Conservation (phyloP, 1,140 invertebrate genomes). For the Dendrolimus punctatus region DNA sequence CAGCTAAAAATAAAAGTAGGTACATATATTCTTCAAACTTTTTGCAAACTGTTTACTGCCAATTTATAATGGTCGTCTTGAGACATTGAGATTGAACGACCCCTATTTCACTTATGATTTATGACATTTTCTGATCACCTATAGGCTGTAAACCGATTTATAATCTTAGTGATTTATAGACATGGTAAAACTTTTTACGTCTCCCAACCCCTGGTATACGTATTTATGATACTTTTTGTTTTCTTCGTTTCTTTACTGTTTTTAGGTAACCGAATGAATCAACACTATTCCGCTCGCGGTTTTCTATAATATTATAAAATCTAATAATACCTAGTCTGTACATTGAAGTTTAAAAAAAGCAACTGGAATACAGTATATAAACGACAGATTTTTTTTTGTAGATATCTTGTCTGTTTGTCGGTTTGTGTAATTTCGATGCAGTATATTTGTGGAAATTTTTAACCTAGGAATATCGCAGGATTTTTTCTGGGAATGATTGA, state of each 20-base stretch:
- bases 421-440: no score
- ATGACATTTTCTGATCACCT: conserved; percentile 41
- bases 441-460: no score
- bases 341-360: no score
- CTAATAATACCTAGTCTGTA: no score
- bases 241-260: not conserved
- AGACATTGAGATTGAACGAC: conserved; percentile 19
- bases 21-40: not conserved
- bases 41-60: conserved; percentile 5
- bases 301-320: no score
- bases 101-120: conserved; percentile 47
- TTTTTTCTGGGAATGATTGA: no score
- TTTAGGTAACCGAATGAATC: not conserved
- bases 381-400: no score
- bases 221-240: not conserved
- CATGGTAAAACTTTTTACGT: conserved; percentile 37
- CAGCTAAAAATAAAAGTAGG: no score
- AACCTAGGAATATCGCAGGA: no score
- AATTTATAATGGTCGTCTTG: conserved; percentile 16
- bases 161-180: conserved; percentile 53
- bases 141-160: conserved; percentile 51
- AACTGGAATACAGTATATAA: no score
- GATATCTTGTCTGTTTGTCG: no score
- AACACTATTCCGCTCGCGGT: not conserved
- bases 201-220: conserved; percentile 1